Percentiles rank a stretch among this genome's conserved stretches.
phyloP scores from a whole-genome alignment of 2,888 invertebrate genomes.

The Linnaemya tessellans region DNA sequence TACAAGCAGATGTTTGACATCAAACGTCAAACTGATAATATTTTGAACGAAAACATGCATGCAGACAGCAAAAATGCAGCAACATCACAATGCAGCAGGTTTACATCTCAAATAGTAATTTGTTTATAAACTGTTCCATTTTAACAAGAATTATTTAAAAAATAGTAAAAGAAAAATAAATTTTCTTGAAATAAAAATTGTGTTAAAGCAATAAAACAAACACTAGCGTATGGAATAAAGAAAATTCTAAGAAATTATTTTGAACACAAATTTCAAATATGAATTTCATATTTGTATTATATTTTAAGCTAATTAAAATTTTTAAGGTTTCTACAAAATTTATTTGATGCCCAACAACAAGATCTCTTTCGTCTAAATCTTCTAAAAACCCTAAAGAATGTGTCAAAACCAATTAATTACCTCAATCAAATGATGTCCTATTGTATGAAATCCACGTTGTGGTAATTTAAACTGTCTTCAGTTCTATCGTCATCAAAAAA shows the following conservation, averaged over 20 bases:
- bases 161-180: background rate
- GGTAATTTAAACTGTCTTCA: background rate
- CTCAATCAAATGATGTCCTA: slow-evolving; percentile 30
- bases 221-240: background rate
- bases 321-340: background rate
- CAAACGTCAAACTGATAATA: slow-evolving; percentile 9
- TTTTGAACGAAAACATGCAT: background rate
- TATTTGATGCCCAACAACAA: background rate
- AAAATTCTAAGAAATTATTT: slow-evolving; percentile 38
- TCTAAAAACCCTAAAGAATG: slow-evolving; percentile 2
- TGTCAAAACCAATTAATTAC: slow-evolving; percentile 70
- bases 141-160: background rate
- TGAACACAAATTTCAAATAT: background rate
- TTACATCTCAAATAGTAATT: slow-evolving; percentile 31
- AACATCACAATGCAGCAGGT: slow-evolving; percentile 29
- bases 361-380: background rate
- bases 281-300: background rate
- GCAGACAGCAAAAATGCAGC: background rate
- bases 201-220: slow-evolving; percentile 32
- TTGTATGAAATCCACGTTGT: background rate
- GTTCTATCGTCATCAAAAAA: slow-evolving; percentile 22
- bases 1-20: slow-evolving; percentile 60
- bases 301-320: background rate
- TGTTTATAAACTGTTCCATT: slow-evolving; percentile 57
- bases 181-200: slow-evolving; percentile 8